Evolutionary conservation across 2,888 invertebrate genomes (phyloP).

Genomic region (Pandemis cinnamomeana): DNA sequence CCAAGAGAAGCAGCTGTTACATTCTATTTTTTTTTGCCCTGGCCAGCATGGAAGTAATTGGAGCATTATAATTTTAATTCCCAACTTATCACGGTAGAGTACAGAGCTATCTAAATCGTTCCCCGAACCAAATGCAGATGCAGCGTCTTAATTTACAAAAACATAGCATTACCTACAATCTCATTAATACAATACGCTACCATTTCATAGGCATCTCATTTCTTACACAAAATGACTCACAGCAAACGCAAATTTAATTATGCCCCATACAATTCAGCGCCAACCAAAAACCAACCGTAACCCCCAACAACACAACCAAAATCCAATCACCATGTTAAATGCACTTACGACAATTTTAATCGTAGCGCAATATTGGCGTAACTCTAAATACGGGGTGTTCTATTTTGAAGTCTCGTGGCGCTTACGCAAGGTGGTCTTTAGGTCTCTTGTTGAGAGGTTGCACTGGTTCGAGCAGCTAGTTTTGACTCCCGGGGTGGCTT

Average conservation of each 20-base stretch:
- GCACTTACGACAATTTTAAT: constrained; percentile 30
- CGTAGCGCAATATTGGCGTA: constrained; percentile 17
- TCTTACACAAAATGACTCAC: constrained; percentile 75
- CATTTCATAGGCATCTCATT: constrained; percentile 56
- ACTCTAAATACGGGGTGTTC: background rate
- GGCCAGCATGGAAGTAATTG: no score
- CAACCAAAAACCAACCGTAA: constrained; percentile 52
- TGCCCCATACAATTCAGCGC: constrained; percentile 49
- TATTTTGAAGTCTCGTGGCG: constrained; percentile 30
- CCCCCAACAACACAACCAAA: constrained; percentile 38
- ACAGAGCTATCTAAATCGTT: constrained; percentile 9
- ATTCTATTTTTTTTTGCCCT: no score
- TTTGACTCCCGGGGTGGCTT: constrained; percentile 82
- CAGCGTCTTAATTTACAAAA: constrained; percentile 60
- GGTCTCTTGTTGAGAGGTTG: constrained; percentile 42
- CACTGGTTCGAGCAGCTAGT: constrained; percentile 73
- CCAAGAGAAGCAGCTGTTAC: no score
- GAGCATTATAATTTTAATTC: background rate
- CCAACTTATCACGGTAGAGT: background rate
- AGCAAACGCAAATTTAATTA: constrained; percentile 63
- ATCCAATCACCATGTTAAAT: constrained; percentile 13
- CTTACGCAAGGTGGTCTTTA: constrained; percentile 46
- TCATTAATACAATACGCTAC: constrained; percentile 46
- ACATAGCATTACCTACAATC: constrained; percentile 44
- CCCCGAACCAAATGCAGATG: constrained; percentile 38